These are phyloP conservation scores for Nerophis lumbriciformis DNA, from an alignment of 2,113 vertebrate species.

Conservation along the genomic window DNA sequence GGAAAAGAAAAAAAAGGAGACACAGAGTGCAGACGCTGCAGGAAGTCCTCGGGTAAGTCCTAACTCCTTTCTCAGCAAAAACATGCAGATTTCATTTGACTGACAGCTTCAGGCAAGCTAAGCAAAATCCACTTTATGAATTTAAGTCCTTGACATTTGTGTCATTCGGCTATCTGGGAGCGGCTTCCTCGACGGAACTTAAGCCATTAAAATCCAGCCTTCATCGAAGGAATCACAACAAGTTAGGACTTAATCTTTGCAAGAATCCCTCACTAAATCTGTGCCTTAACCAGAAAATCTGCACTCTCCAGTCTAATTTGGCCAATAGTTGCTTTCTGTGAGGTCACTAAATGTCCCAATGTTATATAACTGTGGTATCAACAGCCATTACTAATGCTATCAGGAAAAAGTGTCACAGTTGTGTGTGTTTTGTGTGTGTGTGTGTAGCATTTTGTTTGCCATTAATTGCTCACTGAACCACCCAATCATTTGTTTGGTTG, in stretches of 20 bases:
- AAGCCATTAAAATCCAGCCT: conserved; percentile 20
- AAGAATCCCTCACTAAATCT: conserved; percentile 24
- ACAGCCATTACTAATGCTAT: conserved; percentile 8
- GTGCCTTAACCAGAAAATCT: conserved; percentile 18
- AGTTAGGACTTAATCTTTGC: conserved; percentile 6
- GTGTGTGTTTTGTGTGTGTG: neutral
- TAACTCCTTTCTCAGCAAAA: conserved; percentile 3
- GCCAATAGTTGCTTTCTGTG: conserved; percentile 16
- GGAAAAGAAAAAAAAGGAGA: conserved; percentile 83
- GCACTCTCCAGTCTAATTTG: conserved; percentile 27
- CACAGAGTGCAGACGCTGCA: conserved; percentile 74
- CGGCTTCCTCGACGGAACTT: conserved; percentile 12
- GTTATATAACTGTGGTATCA: conserved; percentile 37
- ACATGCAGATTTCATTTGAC: conserved; percentile 13
- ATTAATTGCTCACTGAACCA: neutral
- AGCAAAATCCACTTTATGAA: conserved; percentile 33
- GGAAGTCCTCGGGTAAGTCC: conserved; percentile 84
- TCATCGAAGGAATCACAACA: conserved; percentile 9
- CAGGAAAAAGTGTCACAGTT: conserved; percentile 1
- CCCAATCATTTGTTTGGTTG: conserved; percentile 6
- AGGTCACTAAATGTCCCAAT: conserved; percentile 23
- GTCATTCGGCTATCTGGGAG: conserved; percentile 11
- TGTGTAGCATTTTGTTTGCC: neutral
- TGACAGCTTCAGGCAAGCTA: conserved; percentile 11
- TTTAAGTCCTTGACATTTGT: conserved; percentile 24